A percentile compares a stretch with the other conserved stretches of the same genome.
phyloP scores from a whole-genome alignment of 2,888 invertebrate genomes.

The Leucozona laternaria region DNA sequence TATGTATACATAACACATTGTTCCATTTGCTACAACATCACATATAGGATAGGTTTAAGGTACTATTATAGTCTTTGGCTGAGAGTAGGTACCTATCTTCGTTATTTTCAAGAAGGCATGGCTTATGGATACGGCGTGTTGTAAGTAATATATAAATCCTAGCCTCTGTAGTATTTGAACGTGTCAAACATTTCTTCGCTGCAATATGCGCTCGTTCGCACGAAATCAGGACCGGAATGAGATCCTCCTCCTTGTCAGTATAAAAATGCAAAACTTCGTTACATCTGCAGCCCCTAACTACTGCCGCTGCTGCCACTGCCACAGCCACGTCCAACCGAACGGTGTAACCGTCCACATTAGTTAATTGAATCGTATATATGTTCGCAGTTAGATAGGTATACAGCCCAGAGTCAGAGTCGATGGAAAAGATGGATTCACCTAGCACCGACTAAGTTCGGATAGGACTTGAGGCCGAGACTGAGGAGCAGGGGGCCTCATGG shows the following conservation, averaged over 20 bases:
- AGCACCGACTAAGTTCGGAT: neutral
- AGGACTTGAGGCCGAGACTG: neutral
- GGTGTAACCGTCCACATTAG: conserved; percentile 71
- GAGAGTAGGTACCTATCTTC: neutral
- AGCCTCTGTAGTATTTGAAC: conserved; percentile 47
- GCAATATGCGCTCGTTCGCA: conserved; percentile 74
- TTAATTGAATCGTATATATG: conserved; percentile 75
- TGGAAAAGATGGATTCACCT: conserved; percentile 1
- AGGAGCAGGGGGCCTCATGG: conserved; percentile 4
- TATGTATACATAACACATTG: conserved; percentile 49
- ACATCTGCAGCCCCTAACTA: conserved; percentile 33
- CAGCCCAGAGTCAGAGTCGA: neutral
- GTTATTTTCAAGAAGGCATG: conserved; percentile 31
- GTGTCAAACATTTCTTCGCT: conserved; percentile 71
- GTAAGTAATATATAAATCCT: conserved; percentile 66
- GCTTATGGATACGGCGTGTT: conserved; percentile 58
- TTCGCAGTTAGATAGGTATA: conserved; percentile 56
- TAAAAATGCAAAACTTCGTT: conserved; percentile 74
- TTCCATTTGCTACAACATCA: conserved; percentile 52
- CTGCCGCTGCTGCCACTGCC: conserved; percentile 23
- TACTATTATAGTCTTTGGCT: neutral
- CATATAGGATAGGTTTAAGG: neutral
- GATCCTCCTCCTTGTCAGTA: conserved; percentile 75
- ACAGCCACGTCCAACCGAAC: conserved; percentile 24
- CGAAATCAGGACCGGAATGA: conserved; percentile 75